Conservation (phyloP, 2,888 invertebrate species). For the Thera obeliscata region DNA sequence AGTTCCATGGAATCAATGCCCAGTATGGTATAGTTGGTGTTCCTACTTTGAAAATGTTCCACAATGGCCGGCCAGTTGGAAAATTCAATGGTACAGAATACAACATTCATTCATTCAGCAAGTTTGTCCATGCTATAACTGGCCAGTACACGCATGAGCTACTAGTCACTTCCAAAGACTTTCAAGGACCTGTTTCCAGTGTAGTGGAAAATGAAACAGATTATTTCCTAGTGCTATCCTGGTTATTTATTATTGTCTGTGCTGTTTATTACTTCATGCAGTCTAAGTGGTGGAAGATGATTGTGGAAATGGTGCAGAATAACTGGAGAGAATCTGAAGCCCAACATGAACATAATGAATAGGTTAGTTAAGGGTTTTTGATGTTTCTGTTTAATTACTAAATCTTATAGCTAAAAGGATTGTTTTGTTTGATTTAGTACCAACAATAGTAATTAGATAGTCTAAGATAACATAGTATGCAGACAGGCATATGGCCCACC, state of each 20-base stretch:
- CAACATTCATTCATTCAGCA: conserved; percentile 90
- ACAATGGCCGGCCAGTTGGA: conserved; percentile 93
- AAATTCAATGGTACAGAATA: conserved; percentile 94
- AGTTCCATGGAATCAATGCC: conserved; percentile 93
- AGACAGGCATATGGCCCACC: too few relatives aligned
- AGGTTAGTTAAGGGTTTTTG: conserved; percentile 28
- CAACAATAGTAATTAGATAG: too few relatives aligned
- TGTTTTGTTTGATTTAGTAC: too few relatives aligned
- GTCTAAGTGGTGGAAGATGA: conserved; percentile 90
- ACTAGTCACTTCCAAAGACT: conserved; percentile 90
- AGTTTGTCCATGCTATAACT: conserved; percentile 91
- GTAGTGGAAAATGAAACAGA: conserved; percentile 91
- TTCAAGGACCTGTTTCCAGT: conserved; percentile 92
- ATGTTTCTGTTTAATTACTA: conserved; percentile 7
- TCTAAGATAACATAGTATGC: too few relatives aligned
- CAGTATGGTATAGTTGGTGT: conserved; percentile 96
- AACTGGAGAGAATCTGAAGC: conserved; percentile 95
- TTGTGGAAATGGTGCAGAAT: conserved; percentile 92
- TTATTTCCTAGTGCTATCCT: conserved; percentile 91
- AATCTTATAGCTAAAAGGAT: conserved; percentile 3
- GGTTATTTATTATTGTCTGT: conserved; percentile 92
- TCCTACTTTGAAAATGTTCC: conserved; percentile 94
- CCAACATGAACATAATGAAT: conserved; percentile 91
- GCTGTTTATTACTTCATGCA: conserved; percentile 90
- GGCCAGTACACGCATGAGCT: conserved; percentile 87